These are phyloP conservation scores for Augochlora pura DNA, from an alignment of 1,140 invertebrate genomes.

Conservation along the genomic window DNA sequence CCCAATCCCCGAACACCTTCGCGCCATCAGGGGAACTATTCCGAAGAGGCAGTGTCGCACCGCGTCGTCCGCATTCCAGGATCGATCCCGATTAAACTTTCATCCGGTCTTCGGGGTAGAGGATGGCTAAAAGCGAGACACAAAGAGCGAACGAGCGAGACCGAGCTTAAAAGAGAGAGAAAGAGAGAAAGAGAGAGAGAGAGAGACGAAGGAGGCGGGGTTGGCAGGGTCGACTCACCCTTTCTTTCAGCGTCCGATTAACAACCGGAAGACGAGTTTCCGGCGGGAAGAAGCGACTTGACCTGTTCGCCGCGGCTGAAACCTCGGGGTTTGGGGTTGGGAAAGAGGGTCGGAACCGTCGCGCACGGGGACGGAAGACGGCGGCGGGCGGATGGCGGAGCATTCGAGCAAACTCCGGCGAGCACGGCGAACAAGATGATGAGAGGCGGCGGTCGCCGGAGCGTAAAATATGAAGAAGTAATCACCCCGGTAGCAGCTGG, in stretches of 20 bases:
- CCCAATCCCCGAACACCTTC: neutral
- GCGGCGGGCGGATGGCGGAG: neutral
- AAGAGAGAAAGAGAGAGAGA: neutral
- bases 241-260: conserved; percentile 9
- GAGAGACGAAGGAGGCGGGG: too few relatives aligned
- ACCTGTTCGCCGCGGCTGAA: neutral
- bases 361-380: neutral
- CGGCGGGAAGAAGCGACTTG: conserved; percentile 12
- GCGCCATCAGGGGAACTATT: neutral
- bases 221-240: neutral
- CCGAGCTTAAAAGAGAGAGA: neutral
- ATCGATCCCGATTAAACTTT: conserved; percentile 34
- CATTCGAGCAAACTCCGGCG: conserved; percentile 24
- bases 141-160: neutral
- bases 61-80: neutral
- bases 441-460: conserved; percentile 36
- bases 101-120: neutral
- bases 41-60: conserved; percentile 1
- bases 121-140: too few relatives aligned
- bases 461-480: conserved; percentile 57
- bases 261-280: conserved; percentile 17
- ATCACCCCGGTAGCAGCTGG: conserved; percentile 51
- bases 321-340: too few relatives aligned
- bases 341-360: too few relatives aligned
- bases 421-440: conserved; percentile 42